Base-by-base conservation (phyloP, 1,140 invertebrate genomes). In the Apis cerana region DNA sequence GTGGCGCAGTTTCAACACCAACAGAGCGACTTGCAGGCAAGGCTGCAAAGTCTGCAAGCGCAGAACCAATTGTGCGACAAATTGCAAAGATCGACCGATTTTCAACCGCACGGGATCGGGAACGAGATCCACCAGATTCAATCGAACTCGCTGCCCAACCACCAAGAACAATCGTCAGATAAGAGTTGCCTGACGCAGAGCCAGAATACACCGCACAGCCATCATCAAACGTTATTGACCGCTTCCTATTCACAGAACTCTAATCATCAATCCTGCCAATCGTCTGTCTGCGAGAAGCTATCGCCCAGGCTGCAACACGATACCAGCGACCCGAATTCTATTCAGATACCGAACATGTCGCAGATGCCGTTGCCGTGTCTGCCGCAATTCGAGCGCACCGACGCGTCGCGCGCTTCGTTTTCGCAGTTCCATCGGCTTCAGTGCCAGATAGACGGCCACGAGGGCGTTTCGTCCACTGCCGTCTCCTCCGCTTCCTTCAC, bases 1-100 rank as follows among this genome's bases (percentile, higher is more conserved):
- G 94, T 94, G 0, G 91, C 93, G 0, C 92, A 93, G 27, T 93
- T 91, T 76, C 93, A 94, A 27, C 91, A 92, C 21, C 91, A 91
- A 17, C 92, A 94, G 56, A 91, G 54, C 61, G 94, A 94, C 79
- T 76, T 94, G 1, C 93, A 94, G 65, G 89, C 85, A 0, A 89
- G 93, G 64, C 85, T 94, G 33, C 93, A 93, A 56, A 91, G 85
- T 82, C 75, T 93, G 2, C 93, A 94, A 21, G 85, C 90, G 1
- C 90, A 93, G 50, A 83, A 85, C 50, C 91, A 93, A 33, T 48
- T 85, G 9, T 90, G 87, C n/a, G 92, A 94, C 19, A 93, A 92
- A 43, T 58, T 78, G n/a, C 84, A 90, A 58, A 87, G 88, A 62
- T 71, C 82, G 1, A 80, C 70, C 5, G 91, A 92, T 12, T 91